Base-by-base conservation (phyloP, 2,888 invertebrate species). In the Lasiommata megera region DNA sequence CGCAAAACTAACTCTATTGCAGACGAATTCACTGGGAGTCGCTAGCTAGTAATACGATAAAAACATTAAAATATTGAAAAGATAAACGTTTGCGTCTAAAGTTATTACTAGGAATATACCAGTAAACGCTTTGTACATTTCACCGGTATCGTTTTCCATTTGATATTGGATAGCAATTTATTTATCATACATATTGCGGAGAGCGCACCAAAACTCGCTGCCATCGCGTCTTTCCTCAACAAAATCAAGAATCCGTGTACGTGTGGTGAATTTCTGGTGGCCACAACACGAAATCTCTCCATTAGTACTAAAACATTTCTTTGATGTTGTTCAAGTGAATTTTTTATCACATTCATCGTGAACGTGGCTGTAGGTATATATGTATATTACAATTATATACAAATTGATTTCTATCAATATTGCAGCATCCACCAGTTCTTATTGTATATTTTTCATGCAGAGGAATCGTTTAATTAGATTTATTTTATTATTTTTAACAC, bases 81-180 rank as follows among this genome's bases (percentile, higher is more conserved):
- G 43, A 43, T 28, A 47, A 12, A 41, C 6, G 18, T 11, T 6
- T 23, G 41, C 17, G 40, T 23, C 44, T 43, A 17, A 29, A 41
- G 18, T 58, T 47, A 71, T 79, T 74, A 72, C 70, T 77, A 79
- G 73, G 70, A 76, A 73, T 76, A 77, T 70, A 76, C 70, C 78
- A 84, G 82, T 80, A 80, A 84, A 80, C 79, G 83, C 76, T 84
- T 79, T 86, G 85, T 88, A 87, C 88, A 87, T 83, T 87, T 86
- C 84, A 82, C 78, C 77, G 82, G 82, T 81, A 84, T 84, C 79
- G 85, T 76, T 83, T 40, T 80, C 86, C 84, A 86, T 89, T 88
- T 88, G 80, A 88, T 90, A 90, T 90, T 88, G 89, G 88, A 89
- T 89, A 87, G 84, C 89, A 88, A 90, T 90, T 90, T 90, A 89